phyloP scores from a whole-genome alignment of 2,113 vertebrate genomes.

The Labrus mixtus region DNA sequence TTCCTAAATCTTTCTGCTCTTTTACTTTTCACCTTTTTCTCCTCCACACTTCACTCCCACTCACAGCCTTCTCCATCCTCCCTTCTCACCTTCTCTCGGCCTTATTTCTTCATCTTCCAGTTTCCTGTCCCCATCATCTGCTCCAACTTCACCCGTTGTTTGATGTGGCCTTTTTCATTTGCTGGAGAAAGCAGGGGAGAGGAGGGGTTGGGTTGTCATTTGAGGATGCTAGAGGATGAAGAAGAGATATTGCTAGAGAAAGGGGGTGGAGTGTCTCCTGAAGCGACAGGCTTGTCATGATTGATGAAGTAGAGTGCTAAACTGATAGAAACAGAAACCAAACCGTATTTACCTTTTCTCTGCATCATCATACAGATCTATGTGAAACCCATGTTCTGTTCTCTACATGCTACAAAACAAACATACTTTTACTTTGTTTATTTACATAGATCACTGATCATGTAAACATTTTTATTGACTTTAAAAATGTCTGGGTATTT shows the following conservation, averaged over 20 bases:
- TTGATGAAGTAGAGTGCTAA: slow-evolving; percentile 11
- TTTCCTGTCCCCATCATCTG: slow-evolving; percentile 37
- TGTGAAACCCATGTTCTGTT: not conserved
- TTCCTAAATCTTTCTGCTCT: no score
- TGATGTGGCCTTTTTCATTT: slow-evolving; percentile 70
- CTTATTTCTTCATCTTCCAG: slow-evolving; percentile 26
- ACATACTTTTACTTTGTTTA: no score
- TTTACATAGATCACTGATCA: no score
- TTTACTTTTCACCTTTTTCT: not conserved
- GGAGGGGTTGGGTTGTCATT: not conserved
- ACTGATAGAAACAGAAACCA: not conserved
- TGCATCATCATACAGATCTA: not conserved
- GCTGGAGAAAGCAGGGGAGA: slow-evolving; percentile 24
- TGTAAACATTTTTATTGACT: no score
- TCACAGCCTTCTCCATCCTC: no score
- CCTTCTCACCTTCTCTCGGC: not conserved
- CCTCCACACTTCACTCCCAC: not conserved
- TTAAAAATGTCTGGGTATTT: no score
- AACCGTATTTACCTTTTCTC: no score
- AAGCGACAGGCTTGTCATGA: slow-evolving; percentile 40
- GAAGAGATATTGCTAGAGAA: not conserved
- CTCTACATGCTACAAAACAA: not conserved
- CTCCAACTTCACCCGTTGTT: slow-evolving; percentile 60
- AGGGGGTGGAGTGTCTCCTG: not conserved
- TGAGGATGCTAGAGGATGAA: not conserved